Percentiles rank a stretch among this genome's conserved stretches.
These are phyloP conservation scores for Drosophila lutescens DNA, from an alignment of 2,888 invertebrate species.

Conservation along the genomic window DNA sequence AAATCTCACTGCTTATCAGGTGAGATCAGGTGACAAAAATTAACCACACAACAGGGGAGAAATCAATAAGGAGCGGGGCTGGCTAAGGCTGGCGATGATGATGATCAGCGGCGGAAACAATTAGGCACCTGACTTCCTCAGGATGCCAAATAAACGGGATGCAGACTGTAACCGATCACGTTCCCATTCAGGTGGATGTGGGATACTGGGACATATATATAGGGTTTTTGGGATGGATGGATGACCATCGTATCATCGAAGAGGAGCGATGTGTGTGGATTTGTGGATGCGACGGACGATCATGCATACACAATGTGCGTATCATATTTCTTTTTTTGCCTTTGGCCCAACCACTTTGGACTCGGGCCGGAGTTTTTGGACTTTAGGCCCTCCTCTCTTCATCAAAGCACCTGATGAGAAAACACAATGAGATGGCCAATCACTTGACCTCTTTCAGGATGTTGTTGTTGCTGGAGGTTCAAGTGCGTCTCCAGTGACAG, in stretches of 20 bases:
- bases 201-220: conserved; percentile 4
- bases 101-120: conserved; percentile 79
- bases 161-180: conserved; percentile 50
- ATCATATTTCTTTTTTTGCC: conserved; percentile 80
- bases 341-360: conserved; percentile 30
- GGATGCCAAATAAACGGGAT: conserved; percentile 69
- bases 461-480: conserved; percentile 72
- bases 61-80: conserved; percentile 56
- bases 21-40: conserved; percentile 76
- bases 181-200: conserved; percentile 21
- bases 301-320: conserved; percentile 81
- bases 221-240: conserved; percentile 3
- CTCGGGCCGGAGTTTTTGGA: conserved; percentile 2
- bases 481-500: conserved; percentile 62
- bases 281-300: conserved; percentile 59
- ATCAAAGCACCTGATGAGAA: conserved; percentile 82
- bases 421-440: conserved; percentile 81
- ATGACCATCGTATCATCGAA: conserved; percentile 22
- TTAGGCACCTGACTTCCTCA: conserved; percentile 84
- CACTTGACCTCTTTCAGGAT: conserved; percentile 83
- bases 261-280: conserved; percentile 20
- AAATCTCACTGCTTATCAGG: conserved; percentile 58
- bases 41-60: conserved; percentile 64
- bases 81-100: conserved; percentile 34
- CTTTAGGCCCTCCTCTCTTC: conserved; percentile 8